Percentiles rank a stretch among this genome's conserved stretches.
These are phyloP conservation scores for Drosophila affinis DNA, from an alignment of 2,888 invertebrate species.

Conservation along the genomic window DNA sequence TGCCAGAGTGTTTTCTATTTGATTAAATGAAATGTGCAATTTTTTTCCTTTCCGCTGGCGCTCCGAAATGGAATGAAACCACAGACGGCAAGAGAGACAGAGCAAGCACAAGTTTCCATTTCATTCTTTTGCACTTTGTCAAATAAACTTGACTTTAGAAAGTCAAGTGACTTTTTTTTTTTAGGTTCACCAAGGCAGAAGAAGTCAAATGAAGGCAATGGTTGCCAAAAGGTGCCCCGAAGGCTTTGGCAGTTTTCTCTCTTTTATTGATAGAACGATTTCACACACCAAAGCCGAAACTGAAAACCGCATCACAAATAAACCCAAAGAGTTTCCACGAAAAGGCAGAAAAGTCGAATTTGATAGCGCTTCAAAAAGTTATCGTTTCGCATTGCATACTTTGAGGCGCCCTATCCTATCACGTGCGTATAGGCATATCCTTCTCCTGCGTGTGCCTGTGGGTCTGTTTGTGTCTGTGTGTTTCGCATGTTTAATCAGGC, in stretches of 20 bases:
- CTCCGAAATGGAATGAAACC: neutral
- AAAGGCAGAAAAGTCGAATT: constrained; percentile 29
- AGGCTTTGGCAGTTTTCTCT: constrained; percentile 58
- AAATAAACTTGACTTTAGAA: constrained; percentile 35
- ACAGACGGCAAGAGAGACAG: neutral
- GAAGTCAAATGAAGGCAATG: constrained; percentile 14
- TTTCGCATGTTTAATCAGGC: constrained; percentile 64
- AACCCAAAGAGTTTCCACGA: constrained; percentile 11
- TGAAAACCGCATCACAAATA: constrained; percentile 15
- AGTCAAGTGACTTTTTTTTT: constrained; percentile 45
- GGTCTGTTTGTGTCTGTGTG: constrained; percentile 25
- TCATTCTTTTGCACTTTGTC: constrained; percentile 26
- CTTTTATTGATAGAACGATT: constrained; percentile 54
- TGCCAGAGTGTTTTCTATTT: constrained; percentile 31
- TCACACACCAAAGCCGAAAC: constrained; percentile 20
- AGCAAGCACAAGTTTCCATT: constrained; percentile 5
- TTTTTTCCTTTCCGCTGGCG: neutral
- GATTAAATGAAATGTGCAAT: constrained; percentile 23
- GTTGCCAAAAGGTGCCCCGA: constrained; percentile 37
- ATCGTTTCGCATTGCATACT: constrained; percentile 34
- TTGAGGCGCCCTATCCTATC: constrained; percentile 14
- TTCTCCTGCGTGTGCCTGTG: neutral
- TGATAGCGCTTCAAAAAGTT: constrained; percentile 52
- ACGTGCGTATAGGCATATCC: constrained; percentile 9
- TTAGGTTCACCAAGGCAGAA: constrained; percentile 25